Conservation (phyloP, 2,113 vertebrate species). For the Prunella fulvescens region DNA sequence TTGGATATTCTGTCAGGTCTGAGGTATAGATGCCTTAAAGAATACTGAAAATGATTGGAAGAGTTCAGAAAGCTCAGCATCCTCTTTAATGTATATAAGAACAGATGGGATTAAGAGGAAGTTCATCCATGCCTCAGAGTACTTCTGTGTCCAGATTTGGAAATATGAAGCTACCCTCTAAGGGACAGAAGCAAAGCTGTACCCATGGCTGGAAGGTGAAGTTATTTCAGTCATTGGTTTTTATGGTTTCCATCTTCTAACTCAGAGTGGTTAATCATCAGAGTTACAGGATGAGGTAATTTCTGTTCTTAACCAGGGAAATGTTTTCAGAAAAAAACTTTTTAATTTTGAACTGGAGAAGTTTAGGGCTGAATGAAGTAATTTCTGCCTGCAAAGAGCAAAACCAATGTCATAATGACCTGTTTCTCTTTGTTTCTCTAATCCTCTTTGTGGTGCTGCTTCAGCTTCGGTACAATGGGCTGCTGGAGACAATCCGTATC, state of each 20-base stretch:
- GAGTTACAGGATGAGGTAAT: not conserved
- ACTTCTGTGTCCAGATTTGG: not conserved
- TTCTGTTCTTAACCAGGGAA: not conserved
- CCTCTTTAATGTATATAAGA: not conserved
- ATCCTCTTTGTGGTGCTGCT: not conserved
- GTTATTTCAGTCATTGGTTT: not conserved
- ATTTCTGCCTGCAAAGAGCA: not conserved
- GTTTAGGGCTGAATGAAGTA: not conserved
- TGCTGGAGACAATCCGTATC: conserved; percentile 78
- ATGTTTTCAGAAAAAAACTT: not conserved
- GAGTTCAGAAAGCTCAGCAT: not conserved
- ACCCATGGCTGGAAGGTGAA: not conserved
- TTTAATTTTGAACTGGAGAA: not conserved
- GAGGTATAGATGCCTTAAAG: not conserved
- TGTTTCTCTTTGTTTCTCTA: not conserved
- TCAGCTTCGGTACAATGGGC: conserved; percentile 76
- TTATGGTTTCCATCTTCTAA: not conserved
- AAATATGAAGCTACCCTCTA: not conserved
- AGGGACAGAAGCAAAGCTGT: not conserved
- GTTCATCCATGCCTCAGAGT: not conserved
- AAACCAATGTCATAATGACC: not conserved
- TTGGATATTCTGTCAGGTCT: not conserved
- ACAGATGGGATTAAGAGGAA: not conserved
- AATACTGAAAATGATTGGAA: not conserved
- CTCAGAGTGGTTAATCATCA: not conserved